Conservation (phyloP, 2,888 invertebrate genomes). For the Cheilosia variabilis region DNA sequence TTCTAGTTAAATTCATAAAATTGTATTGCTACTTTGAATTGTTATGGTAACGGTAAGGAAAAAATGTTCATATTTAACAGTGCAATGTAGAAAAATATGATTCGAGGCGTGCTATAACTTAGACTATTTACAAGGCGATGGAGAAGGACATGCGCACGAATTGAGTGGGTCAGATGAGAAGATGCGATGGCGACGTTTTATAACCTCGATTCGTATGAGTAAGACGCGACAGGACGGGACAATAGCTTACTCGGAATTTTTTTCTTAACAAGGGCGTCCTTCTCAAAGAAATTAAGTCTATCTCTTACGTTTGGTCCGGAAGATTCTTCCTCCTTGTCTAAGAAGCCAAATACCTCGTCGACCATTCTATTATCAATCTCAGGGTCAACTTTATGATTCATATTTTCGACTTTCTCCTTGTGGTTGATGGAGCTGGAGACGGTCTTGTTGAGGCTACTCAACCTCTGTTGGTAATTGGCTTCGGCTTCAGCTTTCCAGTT, state of each 20-base stretch:
- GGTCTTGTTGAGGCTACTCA: slow-evolving; percentile 85
- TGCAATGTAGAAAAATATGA: slow-evolving; percentile 43
- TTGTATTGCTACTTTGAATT: slow-evolving; percentile 5
- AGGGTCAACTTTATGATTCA: slow-evolving; percentile 78
- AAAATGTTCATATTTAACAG: slow-evolving; percentile 46
- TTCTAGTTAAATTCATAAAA: slow-evolving; percentile 2
- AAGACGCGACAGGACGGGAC: slow-evolving; percentile 81
- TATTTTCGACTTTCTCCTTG: slow-evolving; percentile 63
- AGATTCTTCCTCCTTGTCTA: slow-evolving; percentile 85
- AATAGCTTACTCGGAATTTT: slow-evolving; percentile 82
- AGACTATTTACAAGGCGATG: slow-evolving; percentile 48
- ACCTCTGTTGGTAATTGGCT: slow-evolving; percentile 88
- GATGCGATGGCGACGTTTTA: slow-evolving; percentile 54
- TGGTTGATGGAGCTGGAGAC: slow-evolving; percentile 66
- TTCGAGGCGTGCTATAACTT: slow-evolving; percentile 60
- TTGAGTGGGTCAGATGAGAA: slow-evolving; percentile 12
- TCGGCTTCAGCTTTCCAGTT: slow-evolving; percentile 88
- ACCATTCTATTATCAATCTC: slow-evolving; percentile 87
- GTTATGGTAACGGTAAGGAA: slow-evolving; percentile 2
- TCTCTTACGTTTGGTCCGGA: slow-evolving; percentile 82
- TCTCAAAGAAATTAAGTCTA: slow-evolving; percentile 83
- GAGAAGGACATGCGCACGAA: not conserved
- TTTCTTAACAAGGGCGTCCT: slow-evolving; percentile 81
- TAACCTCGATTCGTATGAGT: slow-evolving; percentile 77
- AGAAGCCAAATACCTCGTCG: slow-evolving; percentile 88